phyloP scores from a whole-genome alignment of 1,140 invertebrate species.

The Lysiphlebus fabarum region DNA sequence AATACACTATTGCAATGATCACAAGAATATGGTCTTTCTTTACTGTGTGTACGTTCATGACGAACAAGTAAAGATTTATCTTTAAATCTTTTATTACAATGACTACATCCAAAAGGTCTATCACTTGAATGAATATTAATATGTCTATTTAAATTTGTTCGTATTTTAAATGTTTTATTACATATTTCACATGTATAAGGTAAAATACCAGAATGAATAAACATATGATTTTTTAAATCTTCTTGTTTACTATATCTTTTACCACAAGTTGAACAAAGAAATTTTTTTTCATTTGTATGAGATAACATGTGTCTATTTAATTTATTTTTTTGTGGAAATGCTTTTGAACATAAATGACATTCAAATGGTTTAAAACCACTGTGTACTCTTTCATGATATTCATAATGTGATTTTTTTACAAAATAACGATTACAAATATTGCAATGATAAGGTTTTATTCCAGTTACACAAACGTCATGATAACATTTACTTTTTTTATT shows the following conservation, averaged over 20 bases:
- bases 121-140: slow-evolving; percentile 46
- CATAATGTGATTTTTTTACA: slow-evolving; percentile 47
- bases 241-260: slow-evolving; percentile 46
- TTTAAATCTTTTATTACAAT: slow-evolving; percentile 49
- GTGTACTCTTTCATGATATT: slow-evolving; percentile 65
- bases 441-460: slow-evolving; percentile 45
- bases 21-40: slow-evolving; percentile 47
- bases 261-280: slow-evolving; percentile 44
- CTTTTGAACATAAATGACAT: slow-evolving; percentile 66
- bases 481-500: slow-evolving; percentile 47
- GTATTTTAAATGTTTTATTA: slow-evolving; percentile 41
- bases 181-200: slow-evolving; percentile 43
- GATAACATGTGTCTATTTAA: slow-evolving; percentile 78
- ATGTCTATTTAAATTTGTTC: slow-evolving; percentile 48
- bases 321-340: slow-evolving; percentile 49
- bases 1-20: slow-evolving; percentile 44
- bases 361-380: slow-evolving; percentile 76
- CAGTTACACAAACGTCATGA: slow-evolving; percentile 45
- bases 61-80: slow-evolving; percentile 44
- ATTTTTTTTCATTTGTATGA: slow-evolving; percentile 44
- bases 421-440: slow-evolving; percentile 44
- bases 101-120: slow-evolving; percentile 43
- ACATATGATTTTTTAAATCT: slow-evolving; percentile 45
- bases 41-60: slow-evolving; percentile 47
- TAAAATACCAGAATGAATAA: slow-evolving; percentile 34